Evolutionary conservation across 2,113 vertebrate genomes (phyloP).

Genomic region (Gopherus flavomarginatus): DNA sequence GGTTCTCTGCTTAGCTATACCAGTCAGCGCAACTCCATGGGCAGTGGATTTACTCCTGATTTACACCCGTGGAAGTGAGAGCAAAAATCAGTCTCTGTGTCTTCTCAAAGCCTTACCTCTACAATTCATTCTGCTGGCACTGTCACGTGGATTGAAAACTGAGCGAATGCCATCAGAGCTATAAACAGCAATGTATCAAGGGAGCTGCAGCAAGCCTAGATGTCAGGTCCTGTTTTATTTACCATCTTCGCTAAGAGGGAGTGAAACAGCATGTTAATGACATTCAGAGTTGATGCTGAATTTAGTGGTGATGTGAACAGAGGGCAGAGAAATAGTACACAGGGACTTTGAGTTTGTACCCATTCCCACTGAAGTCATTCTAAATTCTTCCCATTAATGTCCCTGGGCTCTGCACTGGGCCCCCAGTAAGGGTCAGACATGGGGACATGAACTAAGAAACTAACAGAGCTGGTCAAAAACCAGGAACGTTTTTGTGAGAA

Average conservation of each 20-base stretch:
- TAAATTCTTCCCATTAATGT: neutral
- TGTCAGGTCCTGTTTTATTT: neutral
- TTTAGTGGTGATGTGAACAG: neutral
- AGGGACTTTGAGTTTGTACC: neutral
- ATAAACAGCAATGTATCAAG: neutral
- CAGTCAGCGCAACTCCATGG: neutral
- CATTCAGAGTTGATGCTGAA: neutral
- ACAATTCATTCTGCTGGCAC: neutral
- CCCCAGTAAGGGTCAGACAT: neutral
- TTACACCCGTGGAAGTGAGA: neutral
- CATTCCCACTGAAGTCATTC: fast-evolving
- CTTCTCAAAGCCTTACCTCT: neutral
- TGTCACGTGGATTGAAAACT: neutral
- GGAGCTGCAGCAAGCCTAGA: neutral
- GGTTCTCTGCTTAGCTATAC: neutral
- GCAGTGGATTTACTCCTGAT: neutral
- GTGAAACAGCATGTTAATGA: neutral
- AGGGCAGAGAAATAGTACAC: neutral
- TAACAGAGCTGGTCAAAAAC: neutral
- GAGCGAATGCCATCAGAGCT: neutral
- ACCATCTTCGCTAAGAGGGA: neutral
- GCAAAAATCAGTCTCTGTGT: neutral
- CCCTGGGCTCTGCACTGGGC: neutral
- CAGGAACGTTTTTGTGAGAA: neutral
- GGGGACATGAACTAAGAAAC: neutral